Evolutionary conservation across 2,797 vertebrate species (phyloP).

Genomic region (Lagorchestes hirsutus): DNA sequence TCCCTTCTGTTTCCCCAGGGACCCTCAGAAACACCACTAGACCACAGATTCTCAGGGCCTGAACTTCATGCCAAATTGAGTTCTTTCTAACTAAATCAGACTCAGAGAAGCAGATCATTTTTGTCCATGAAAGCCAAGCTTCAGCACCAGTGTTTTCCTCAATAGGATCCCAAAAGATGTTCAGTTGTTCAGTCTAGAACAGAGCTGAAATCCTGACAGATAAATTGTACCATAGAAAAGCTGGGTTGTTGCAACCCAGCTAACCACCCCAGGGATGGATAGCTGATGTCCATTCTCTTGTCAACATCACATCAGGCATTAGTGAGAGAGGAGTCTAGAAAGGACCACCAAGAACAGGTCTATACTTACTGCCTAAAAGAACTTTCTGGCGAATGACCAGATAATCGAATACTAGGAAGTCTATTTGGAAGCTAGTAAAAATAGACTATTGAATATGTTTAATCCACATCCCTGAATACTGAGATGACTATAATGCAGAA

Average conservation of each 20-base stretch:
- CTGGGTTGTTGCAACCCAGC: not conserved
- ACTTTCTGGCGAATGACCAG: not conserved
- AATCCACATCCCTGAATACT: not conserved
- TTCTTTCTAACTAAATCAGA: slow-evolving; percentile 39
- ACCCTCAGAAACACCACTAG: not conserved
- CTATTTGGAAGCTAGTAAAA: not conserved
- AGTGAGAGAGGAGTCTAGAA: not conserved
- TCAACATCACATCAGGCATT: not conserved
- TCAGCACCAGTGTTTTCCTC: not conserved
- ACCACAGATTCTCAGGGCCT: not conserved
- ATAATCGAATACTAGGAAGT: not conserved
- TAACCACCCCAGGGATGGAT: not conserved
- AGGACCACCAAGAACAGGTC: not conserved
- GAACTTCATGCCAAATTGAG: slow-evolving; percentile 15
- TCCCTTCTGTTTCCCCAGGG: not conserved
- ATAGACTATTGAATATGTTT: not conserved
- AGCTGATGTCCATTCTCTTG: not conserved
- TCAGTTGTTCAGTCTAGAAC: not conserved
- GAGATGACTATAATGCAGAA: not conserved
- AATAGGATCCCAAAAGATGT: slow-evolving; percentile 32
- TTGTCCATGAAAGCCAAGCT: not conserved
- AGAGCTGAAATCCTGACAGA: not conserved
- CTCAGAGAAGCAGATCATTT: not conserved
- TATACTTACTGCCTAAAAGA: not conserved
- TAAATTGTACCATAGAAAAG: not conserved